A percentile compares a stretch with the other conserved stretches of the same genome.
phyloP scores from a whole-genome alignment of 92 coral and sea anemone species.

The Parazoanthus atlanticus region DNA sequence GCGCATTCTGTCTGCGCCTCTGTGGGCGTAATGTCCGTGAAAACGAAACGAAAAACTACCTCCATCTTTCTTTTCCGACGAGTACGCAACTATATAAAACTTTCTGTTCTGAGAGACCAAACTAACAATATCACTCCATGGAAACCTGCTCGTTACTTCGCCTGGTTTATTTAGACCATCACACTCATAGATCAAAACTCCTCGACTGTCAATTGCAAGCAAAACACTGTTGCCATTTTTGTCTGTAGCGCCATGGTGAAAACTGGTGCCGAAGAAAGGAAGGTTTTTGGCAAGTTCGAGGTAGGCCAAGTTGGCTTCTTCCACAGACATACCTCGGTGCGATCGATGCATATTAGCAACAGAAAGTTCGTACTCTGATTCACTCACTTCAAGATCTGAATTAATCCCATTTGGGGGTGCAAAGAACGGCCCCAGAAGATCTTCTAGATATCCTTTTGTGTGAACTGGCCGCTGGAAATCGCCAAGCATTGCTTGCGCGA shows the following conservation, averaged over 20 bases:
- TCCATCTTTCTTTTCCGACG: conserved; percentile 76
- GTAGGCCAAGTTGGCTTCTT: conserved; percentile 74
- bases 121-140: conserved; percentile 82
- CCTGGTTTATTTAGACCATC: conserved; percentile 66
- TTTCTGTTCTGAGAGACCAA: conserved; percentile 81
- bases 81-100: conserved; percentile 78
- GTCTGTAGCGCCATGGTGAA: conserved; percentile 86
- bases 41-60: conserved; percentile 78
- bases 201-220: conserved; percentile 69
- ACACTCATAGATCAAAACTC: conserved; percentile 74
- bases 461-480: conserved; percentile 79
- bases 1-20: conserved; percentile 82
- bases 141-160: conserved; percentile 55
- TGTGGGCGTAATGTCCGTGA: conserved; percentile 91
- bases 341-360: conserved; percentile 74
- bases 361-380: conserved; percentile 76
- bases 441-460: conserved; percentile 86
- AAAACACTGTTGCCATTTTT: conserved; percentile 64
- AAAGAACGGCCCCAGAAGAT: conserved; percentile 79
- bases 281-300: conserved; percentile 71
- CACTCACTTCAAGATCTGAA: conserved; percentile 73
- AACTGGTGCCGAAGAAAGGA: conserved; percentile 73
- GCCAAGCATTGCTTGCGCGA: conserved; percentile 86
- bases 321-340: conserved; percentile 71
- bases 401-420: conserved; percentile 94